phyloP scores from a whole-genome alignment of 2,797 vertebrate species.

The Antennarius maculatus region DNA sequence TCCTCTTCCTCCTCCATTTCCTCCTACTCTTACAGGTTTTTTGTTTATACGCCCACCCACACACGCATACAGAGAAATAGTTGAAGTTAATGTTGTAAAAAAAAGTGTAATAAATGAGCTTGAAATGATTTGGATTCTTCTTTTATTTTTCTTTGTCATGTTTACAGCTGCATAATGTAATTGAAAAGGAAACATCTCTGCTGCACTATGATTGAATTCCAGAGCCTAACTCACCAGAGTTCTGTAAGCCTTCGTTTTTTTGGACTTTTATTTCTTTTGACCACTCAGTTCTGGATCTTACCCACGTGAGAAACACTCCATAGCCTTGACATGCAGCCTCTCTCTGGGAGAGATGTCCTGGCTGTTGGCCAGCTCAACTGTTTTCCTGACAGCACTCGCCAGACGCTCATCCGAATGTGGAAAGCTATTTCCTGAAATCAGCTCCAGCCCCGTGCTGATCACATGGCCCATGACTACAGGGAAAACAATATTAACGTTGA shows the following conservation, averaged over 20 bases:
- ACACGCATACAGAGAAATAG: no score
- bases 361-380: slow-evolving; percentile 78
- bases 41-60: no score
- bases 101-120: no score
- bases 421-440: slow-evolving; percentile 83
- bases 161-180: no score
- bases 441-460: slow-evolving; percentile 86
- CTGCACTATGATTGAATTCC: no score
- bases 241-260: neutral
- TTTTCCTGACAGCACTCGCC: slow-evolving; percentile 77
- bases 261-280: slow-evolving; percentile 66
- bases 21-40: no score
- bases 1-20: no score
- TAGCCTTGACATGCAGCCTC: slow-evolving; percentile 85
- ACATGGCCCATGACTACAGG: slow-evolving; percentile 91
- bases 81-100: no score
- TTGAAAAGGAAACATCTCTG: no score
- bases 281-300: slow-evolving; percentile 69
- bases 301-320: slow-evolving; percentile 89
- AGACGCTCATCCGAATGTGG: slow-evolving; percentile 81
- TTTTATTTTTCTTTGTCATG: no score
- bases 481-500: slow-evolving; percentile 7
- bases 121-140: no score
- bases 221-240: neutral
- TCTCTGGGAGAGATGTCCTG: slow-evolving; percentile 88